These are phyloP conservation scores for Anguilla marmorata DNA, from an alignment of 2,797 vertebrate species.

Conservation along the genomic window DNA sequence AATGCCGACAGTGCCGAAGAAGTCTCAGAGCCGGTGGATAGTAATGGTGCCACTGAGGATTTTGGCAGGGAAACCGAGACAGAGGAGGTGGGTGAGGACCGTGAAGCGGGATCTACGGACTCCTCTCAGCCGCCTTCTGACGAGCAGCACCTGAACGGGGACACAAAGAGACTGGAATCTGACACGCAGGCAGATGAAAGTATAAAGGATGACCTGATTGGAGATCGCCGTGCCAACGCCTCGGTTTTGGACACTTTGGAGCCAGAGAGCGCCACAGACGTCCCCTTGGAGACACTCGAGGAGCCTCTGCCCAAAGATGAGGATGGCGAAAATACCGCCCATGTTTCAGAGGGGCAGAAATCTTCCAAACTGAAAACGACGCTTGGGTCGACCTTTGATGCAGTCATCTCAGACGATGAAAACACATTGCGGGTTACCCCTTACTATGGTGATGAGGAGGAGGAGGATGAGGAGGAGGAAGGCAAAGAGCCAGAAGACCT, in stretches of 20 bases:
- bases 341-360: conserved; percentile 65
- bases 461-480: conserved; percentile 58
- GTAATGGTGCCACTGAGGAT: conserved; percentile 41
- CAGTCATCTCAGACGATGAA: conserved; percentile 79
- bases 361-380: conserved; percentile 78
- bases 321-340: conserved; percentile 58
- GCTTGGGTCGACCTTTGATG: conserved; percentile 83
- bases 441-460: conserved; percentile 61
- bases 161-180: conserved; percentile 41
- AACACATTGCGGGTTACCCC: conserved; percentile 77
- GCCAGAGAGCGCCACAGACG: conserved; percentile 71
- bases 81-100: conserved; percentile 45
- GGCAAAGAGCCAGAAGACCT: conserved; percentile 53
- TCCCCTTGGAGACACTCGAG: conserved; percentile 53
- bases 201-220: conserved; percentile 28
- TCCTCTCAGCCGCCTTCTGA: conserved; percentile 42
- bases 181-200: conserved; percentile 33
- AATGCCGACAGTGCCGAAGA: conserved; percentile 24
- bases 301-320: conserved; percentile 58
- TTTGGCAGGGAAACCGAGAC: conserved; percentile 39
- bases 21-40: conserved; percentile 38
- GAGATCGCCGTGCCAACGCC: conserved; percentile 28
- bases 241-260: conserved; percentile 56
- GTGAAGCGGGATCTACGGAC: conserved; percentile 9
- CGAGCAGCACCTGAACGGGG: conserved; percentile 43